Evolutionary conservation across 2,113 vertebrate genomes (phyloP).

Genomic region (Porphyrio hochstetteri): DNA sequence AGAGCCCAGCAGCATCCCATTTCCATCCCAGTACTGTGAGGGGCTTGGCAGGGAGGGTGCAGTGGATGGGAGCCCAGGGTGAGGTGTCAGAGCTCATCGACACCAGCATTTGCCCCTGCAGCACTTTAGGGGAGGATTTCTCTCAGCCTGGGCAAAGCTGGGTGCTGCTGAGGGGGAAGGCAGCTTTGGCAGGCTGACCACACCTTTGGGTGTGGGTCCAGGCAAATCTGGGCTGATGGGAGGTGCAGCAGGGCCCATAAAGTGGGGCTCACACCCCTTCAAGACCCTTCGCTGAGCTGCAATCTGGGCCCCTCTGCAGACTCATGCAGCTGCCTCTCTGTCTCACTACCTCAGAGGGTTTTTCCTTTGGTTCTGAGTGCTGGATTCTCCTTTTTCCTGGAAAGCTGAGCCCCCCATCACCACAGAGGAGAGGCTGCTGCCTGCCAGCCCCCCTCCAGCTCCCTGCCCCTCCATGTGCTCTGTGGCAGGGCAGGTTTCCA

Average conservation of each 20-base stretch:
- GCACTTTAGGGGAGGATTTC: neutral
- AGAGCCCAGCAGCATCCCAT: neutral
- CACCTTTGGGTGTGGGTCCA: neutral
- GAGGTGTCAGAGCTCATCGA: neutral
- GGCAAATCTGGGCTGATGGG: neutral
- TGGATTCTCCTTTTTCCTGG: neutral
- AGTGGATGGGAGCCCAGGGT: neutral
- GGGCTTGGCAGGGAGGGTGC: neutral
- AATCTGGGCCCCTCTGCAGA: too few relatives aligned
- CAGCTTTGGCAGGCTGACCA: neutral
- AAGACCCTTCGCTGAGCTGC: neutral
- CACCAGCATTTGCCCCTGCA: neutral
- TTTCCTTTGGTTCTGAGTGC: neutral
- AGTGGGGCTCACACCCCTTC: accelerated
- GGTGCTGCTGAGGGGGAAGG: neutral
- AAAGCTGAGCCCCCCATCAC: neutral
- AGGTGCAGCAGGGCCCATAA: accelerated
- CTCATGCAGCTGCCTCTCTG: neutral
- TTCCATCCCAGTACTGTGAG: neutral
- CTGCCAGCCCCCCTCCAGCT: neutral
- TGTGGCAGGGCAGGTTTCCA: neutral
- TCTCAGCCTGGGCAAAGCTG: neutral
- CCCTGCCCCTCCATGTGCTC: neutral
- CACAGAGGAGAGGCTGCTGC: neutral
- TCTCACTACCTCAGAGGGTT: neutral